Evolutionary conservation across 2,797 vertebrate genomes (phyloP).

Genomic region (Sebastes nivosus): DNA sequence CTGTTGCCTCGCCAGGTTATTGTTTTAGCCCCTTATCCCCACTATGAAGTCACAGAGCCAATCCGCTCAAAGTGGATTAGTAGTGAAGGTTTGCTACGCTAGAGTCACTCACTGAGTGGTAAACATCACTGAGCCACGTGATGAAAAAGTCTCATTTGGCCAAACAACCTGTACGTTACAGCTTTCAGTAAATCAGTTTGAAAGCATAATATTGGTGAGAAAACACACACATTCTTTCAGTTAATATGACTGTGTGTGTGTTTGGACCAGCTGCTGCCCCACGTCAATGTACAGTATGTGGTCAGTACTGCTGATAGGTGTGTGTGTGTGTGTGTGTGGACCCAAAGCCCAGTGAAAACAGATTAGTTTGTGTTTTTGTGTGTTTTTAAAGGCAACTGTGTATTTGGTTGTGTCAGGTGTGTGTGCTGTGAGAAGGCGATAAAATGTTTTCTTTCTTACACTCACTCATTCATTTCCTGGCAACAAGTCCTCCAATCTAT

Average conservation of each 20-base stretch:
- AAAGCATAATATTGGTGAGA: background rate
- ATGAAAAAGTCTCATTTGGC: constrained; percentile 11
- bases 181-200: background rate
- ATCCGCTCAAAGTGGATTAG: constrained; percentile 73
- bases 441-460: background rate
- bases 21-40: constrained; percentile 48
- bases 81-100: constrained; percentile 39
- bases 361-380: background rate
- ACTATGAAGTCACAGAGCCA: constrained; percentile 34
- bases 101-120: constrained; percentile 13
- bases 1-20: constrained; percentile 41
- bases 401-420: background rate
- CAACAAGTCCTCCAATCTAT: too few relatives aligned
- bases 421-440: background rate
- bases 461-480: background rate
- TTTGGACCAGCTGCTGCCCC: background rate
- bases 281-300: background rate
- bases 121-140: constrained; percentile 41
- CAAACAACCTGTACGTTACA: constrained; percentile 1
- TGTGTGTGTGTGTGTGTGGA: background rate
- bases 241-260: background rate
- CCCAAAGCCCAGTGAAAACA: background rate
- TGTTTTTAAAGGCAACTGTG: background rate
- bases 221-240: constrained; percentile 5
- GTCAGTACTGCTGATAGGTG: background rate